Evolutionary conservation across 2,113 vertebrate genomes (phyloP).

Genomic region (Anthoscopus minutus): DNA sequence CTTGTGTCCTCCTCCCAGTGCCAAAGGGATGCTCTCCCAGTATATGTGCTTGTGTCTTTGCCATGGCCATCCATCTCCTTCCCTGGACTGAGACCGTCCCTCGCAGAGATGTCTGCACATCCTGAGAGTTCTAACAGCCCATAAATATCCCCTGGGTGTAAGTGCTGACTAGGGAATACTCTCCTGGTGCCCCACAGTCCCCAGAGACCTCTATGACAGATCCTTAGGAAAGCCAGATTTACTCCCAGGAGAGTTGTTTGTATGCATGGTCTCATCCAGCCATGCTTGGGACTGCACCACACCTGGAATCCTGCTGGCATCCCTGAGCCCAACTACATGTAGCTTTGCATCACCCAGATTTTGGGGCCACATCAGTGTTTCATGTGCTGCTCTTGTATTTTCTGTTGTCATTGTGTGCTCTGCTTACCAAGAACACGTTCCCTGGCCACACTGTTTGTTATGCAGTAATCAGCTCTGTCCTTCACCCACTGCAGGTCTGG

Average conservation of each 20-base stretch:
- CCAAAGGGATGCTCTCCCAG: not conserved
- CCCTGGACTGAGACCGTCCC: not conserved
- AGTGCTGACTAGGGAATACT: not conserved
- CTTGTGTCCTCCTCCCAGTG: rapidly evolving
- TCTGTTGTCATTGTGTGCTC: not conserved
- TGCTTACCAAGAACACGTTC: not conserved
- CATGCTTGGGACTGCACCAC: not conserved
- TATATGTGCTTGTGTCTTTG: not conserved
- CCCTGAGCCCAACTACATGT: rapidly evolving
- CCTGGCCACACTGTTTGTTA: not conserved
- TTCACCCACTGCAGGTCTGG: not conserved
- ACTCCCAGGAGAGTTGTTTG: not conserved
- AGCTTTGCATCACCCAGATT: not conserved
- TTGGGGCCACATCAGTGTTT: not conserved
- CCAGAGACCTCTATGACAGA: not conserved
- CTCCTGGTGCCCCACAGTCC: not conserved
- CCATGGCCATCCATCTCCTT: rapidly evolving
- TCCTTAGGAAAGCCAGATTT: not conserved
- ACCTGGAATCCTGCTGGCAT: not conserved
- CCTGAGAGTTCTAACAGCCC: not conserved
- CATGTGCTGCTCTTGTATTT: not conserved
- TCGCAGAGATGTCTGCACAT: not conserved
- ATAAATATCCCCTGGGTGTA: not conserved
- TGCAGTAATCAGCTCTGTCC: not conserved
- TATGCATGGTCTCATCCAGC: not conserved